Evolutionary conservation across 2,888 invertebrate genomes (phyloP), one percentile per base, ranked within the genome.

Genomic region (Dasysyrphus tricinctus): DNA sequence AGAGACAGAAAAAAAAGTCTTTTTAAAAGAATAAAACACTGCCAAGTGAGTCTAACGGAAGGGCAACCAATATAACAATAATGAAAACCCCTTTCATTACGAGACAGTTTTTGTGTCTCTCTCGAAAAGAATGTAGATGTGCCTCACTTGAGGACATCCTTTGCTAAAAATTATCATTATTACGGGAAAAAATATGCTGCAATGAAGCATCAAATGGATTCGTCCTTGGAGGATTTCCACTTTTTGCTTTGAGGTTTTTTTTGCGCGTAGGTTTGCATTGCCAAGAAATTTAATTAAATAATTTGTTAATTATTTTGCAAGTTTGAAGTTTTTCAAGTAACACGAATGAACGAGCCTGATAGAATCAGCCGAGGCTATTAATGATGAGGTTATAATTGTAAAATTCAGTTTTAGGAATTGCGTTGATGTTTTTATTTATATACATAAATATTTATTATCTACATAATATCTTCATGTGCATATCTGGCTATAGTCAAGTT

Each of bases 1-100:
- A 84, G 56, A 63, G 34, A 70, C 70, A 72, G 75, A 80, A 80
- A 80, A 80, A n/a, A 85, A 77, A 67, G 16, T 80, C 72, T 80
- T 80, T 77, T 85, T 85, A 77, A 80, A 70, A 39, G 37, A 85
- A 54, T 74, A 70, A 76, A 80, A 57, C 51, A 72, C 80, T 72
- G 49, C 11, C 37, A 56, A 72, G 61, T 47, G 77, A 51, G 67
- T 73, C 24, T 72, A 49, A 44, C 29, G 61, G 63, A 67, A 73
- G 75, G 70, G 47, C 42, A 39, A 34, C 65, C 49, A 42, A 37
- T 72, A 72, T 72, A 80, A 85, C 77, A 85, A 81, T 81, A 77
- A 80, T 85, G 76, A 77, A 65, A 80, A 77, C 73, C 85, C 85
- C 77, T 82, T 85, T 85, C 56, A 80, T 73, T 81, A 85, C 57